Evolutionary conservation across 2,797 vertebrate genomes (phyloP), one percentile per base, ranked within the genome.

Genomic region (Chelon auratus): DNA sequence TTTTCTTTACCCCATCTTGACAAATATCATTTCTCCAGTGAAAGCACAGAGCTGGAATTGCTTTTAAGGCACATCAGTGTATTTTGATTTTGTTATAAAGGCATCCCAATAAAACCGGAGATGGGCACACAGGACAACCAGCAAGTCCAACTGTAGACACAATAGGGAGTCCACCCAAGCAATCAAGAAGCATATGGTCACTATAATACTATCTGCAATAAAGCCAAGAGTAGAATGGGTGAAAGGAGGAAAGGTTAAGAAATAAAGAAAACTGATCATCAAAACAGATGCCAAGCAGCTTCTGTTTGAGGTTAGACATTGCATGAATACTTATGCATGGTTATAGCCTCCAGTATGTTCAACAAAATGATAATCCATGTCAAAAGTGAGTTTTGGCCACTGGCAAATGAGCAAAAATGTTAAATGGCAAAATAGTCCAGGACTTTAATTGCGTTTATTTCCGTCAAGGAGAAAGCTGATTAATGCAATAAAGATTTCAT

Each of bases 1-100:
- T 69, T 73, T 69, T 75, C 9, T 73, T 79, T 78, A 20, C 53
- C 58, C 33, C 15, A 39, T 70, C 68, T 57, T 80, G 76, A 77
- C 61, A 78, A 73, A 74, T 72, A 68, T 72, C 13, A 60, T 81
- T 72, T 84, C 71, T 86, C 73, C 30, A n/a, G 68, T 69, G 74
- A 77, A 53, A 72, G 65, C 40, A 66, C 26, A 63, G 9, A 50
- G 59, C 75, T 61, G 36, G 59, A 79, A 68, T 74, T 77, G 80
- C 47, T 68, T 88, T 86, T 80, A 83, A 65, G 53, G 68, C 57
- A 77, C 72, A 81, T 78, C 66, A 67, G 68, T 45, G 68, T 70
- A 58, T 47, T 81, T 79, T 84, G 79, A 88, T 81, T 86, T 81
- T 81, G 73, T 86, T 84, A 86, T 80, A 85, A 83, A 87, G 43